phyloP scores from a whole-genome alignment of 2,113 vertebrate genomes.

The Geococcyx californianus region DNA sequence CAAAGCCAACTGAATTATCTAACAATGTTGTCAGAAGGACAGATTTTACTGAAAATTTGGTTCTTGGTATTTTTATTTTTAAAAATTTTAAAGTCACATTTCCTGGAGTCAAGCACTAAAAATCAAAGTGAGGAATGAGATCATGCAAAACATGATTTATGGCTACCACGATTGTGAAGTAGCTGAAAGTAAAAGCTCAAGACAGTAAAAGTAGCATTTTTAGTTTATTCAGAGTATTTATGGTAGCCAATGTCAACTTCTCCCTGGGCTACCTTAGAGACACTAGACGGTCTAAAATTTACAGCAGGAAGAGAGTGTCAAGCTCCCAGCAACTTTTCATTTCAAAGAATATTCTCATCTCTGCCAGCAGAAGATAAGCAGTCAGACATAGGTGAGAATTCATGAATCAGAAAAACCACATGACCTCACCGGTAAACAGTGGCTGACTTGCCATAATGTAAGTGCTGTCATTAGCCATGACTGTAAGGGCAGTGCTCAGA shows the following conservation, averaged over 20 bases:
- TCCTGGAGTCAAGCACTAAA: neutral
- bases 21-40: neutral
- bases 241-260: neutral
- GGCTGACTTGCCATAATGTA: neutral
- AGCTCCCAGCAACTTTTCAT: neutral
- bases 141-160: neutral
- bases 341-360: neutral
- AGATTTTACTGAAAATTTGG: neutral
- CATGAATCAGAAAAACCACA: neutral
- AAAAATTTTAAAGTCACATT: neutral
- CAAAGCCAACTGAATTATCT: neutral
- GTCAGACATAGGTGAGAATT: neutral
- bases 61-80: neutral
- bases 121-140: constrained; percentile 15
- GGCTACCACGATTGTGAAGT: neutral
- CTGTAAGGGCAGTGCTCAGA: neutral
- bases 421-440: neutral
- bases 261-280: neutral
- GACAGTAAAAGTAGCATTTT: neutral
- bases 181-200: neutral
- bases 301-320: neutral
- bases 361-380: neutral
- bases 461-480: neutral
- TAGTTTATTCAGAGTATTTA: neutral
- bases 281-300: neutral